phyloP scores from a whole-genome alignment of 1,140 invertebrate genomes.

The Orussus abietinus region DNA sequence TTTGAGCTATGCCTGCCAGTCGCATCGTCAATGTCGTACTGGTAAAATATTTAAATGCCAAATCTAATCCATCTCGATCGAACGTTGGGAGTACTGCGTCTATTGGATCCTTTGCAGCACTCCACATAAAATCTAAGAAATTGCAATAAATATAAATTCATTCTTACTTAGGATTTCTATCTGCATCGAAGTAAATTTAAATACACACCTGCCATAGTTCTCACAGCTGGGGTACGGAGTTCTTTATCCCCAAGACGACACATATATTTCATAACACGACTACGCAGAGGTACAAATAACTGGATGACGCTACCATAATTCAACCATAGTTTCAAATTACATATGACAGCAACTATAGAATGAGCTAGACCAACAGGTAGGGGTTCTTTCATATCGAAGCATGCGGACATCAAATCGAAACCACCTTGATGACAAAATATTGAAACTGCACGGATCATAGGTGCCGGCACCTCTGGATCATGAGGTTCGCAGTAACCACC shows the following conservation, averaged over 20 bases:
- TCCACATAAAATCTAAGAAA: slow-evolving; percentile 84
- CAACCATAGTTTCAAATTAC: slow-evolving; percentile 92
- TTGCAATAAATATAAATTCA: too few species aligned
- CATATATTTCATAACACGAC: slow-evolving; percentile 87
- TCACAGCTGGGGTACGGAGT: slow-evolving; percentile 76
- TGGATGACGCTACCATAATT: slow-evolving; percentile 86
- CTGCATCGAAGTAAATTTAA: too few species aligned
- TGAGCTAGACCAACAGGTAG: slow-evolving; percentile 84
- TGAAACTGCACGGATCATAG: slow-evolving; percentile 83
- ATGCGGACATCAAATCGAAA: slow-evolving; percentile 77
- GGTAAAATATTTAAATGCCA: slow-evolving; percentile 94
- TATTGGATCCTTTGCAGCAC: slow-evolving; percentile 85
- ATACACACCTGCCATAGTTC: slow-evolving; percentile 78
- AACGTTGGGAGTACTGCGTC: slow-evolving; percentile 78
- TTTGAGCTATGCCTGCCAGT: slow-evolving; percentile 86
- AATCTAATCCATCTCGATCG: slow-evolving; percentile 82
- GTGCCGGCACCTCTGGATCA: slow-evolving; percentile 88
- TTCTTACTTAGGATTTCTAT: too few species aligned
- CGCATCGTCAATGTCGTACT: slow-evolving; percentile 90
- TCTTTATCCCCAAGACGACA: slow-evolving; percentile 89
- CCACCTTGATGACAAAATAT: slow-evolving; percentile 88
- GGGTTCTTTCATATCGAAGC: slow-evolving; percentile 75
- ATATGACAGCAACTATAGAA: slow-evolving; percentile 84
- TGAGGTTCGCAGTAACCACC: slow-evolving; percentile 80
- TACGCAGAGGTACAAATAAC: slow-evolving; percentile 79